Evolutionary conservation across 2,888 invertebrate genomes (phyloP), one percentile per base, ranked within the genome.

Genomic region (Ferrisia virgata): DNA sequence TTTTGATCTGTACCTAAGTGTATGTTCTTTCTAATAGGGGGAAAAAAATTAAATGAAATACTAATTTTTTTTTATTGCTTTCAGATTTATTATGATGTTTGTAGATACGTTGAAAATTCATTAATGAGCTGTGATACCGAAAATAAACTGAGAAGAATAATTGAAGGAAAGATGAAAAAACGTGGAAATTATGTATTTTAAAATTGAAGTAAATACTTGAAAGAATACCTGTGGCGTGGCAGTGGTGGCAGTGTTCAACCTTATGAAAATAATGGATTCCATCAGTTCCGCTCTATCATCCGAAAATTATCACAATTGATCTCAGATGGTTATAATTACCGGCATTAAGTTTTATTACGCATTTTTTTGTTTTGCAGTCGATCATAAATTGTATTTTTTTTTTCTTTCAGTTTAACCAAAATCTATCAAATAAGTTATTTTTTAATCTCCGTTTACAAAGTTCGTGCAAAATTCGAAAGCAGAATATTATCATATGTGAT

Each of bases 401-500:
- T 33, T 36, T 72, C 25, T 72, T 72, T 72, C 36, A 33, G 72
- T 72, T 36, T 33, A 33, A 72, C 33, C 64, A 72, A 33, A 53
- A 72, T 64, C 6, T 33, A 33, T 72, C 33, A 64, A 72, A 72
- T 72, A 72, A 33, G 72, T 72, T 72, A 33, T 72, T 72, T 33
- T 64, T 72, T 72, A 33, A 72, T 72, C 72, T 72, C 72, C 31
- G 72, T 72, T 31, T 33, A 33, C 33, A 33, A 72, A 72, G 72
- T 72, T 72, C 33, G 33, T 72, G 72, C 33, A 33, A 72, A 72
- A 72, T 72, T 31, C 25, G 33, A 72, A 72, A 72, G 33, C 31
- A 33, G n/a, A 72, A 72, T 72, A 72, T 36, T 72, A 72, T 72
- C 72, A 72, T 72, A 72, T 72, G 72, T 72, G 72, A 72, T 72